Evolutionary conservation across 2,888 invertebrate genomes (phyloP), one percentile per base, ranked within the genome.

Genomic region (Ischnura elegans): DNA sequence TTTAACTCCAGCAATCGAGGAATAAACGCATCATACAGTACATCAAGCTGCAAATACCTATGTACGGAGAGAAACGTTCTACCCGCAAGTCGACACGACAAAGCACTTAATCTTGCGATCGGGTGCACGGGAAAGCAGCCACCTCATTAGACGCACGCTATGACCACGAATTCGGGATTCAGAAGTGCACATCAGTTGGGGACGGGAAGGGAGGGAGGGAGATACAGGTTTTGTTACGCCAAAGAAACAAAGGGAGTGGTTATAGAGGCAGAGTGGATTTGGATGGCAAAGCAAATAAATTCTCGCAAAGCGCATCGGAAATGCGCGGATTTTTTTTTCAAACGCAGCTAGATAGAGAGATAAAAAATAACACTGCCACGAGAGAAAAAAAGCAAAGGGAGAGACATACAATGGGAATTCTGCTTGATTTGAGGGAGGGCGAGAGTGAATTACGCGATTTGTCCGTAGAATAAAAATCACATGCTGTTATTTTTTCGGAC

Each of bases 381-480:
- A 51, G 51, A 10, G 51, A 19, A 36, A 76, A 36, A 76, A 36
- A 76, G 13, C 13, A 76, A 76, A 8, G 6, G 25, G 25, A 76
- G 36, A 76, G 16, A 19, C 51, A 76, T 10, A 76, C 76, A 76
- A 76, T 76, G 76, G 76, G 76, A 76, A 76, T 76, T 76, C 76
- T 76, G 76, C 76, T 76, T 76, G 76, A 76, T 76, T 36, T 76
- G 76, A 76, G 76, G 36, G 76, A 76, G 76, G 76, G 36, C n/a
- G 76, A 76, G 76, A 76, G 76, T 76, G 76, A 76, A 76, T 76
- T 76, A 76, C 76, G 29, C 76, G 76, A 76, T 76, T 76, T 76
- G 76, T 76, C 76, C 76, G 36, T 61, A 76, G 10, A 76, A 76
- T 36, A 76, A 76, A 76, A 76, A 76, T 76, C 76, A 76, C 76